Conservation (phyloP, 2,888 invertebrate genomes). For the Allacma fusca region DNA sequence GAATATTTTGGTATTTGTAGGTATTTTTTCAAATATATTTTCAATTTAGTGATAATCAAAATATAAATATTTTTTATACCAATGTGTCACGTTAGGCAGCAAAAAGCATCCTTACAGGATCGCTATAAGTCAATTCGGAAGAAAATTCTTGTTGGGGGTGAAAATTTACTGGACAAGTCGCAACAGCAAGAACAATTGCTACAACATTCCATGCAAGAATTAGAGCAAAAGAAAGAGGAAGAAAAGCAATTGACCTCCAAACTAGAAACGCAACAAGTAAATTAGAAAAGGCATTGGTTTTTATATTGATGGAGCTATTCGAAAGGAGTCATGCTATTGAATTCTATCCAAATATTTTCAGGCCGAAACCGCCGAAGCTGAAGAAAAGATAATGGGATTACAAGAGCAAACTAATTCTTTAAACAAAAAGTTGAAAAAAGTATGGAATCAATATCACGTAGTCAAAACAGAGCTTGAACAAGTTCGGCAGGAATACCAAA, state of each 20-base stretch:
- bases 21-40: no score
- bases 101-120: constrained; percentile 66
- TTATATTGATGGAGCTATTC: no score
- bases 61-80: no score
- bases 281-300: background rate
- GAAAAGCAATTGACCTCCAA: constrained; percentile 84
- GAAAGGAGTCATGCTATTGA: no score
- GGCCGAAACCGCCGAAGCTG: constrained; percentile 91
- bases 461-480: constrained; percentile 85
- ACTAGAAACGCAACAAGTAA: constrained; percentile 70
- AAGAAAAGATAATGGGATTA: constrained; percentile 91
- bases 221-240: constrained; percentile 72
- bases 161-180: constrained; percentile 96
- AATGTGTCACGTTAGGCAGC: constrained; percentile 43
- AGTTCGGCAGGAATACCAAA: constrained; percentile 91
- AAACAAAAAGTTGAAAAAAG: constrained; percentile 88
- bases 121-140: constrained; percentile 85
- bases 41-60: no score
- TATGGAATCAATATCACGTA: constrained; percentile 85
- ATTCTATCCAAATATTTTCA: constrained; percentile 63
- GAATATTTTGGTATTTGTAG: no score
- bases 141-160: constrained; percentile 96
- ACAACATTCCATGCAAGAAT: constrained; percentile 83
- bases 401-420: constrained; percentile 95
- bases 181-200: constrained; percentile 90